These are phyloP conservation scores for Trichoplax adhaerens DNA, from an alignment of 37 sponge, comb jelly and placozoan species.

Conservation along the genomic window DNA sequence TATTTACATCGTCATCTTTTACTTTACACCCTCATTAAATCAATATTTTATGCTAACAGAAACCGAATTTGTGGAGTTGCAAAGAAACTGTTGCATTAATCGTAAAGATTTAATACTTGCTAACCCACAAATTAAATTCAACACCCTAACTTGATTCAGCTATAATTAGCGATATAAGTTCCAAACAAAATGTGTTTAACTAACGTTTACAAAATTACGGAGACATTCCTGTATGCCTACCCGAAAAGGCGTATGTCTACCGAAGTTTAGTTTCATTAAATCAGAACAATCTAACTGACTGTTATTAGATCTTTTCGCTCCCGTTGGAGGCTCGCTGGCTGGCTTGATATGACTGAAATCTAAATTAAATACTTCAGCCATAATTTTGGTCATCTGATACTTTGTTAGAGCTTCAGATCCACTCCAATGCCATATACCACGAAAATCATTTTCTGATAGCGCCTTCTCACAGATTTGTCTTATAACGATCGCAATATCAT, in stretches of 20 bases:
- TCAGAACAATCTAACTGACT: slow-evolving; percentile 39
- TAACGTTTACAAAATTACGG: no score
- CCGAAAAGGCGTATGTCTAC: slow-evolving; percentile 26
- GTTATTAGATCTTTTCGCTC: slow-evolving; percentile 42
- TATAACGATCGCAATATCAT: slow-evolving; percentile 52
- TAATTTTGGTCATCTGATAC: slow-evolving; percentile 44
- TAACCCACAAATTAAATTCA: no score
- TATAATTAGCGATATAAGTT: no score
- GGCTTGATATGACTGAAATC: slow-evolving; percentile 30
- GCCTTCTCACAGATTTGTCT: slow-evolving; percentile 22
- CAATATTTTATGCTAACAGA: no score
- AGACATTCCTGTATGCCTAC: slow-evolving; percentile 18
- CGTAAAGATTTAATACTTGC: no score
- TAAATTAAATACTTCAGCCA: slow-evolving; percentile 45
- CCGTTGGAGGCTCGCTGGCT: slow-evolving; percentile 19
- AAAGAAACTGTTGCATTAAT: no score
- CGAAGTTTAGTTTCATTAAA: slow-evolving; percentile 13
- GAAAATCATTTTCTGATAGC: slow-evolving; percentile 3
- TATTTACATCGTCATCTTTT: no score
- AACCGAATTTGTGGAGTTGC: no score
- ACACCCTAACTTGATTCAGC: no score
- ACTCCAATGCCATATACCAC: slow-evolving; percentile 56
- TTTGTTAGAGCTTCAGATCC: slow-evolving; percentile 54
- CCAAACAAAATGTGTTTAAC: no score
- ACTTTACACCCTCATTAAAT: no score